These are phyloP conservation scores for Crenuchus spilurus DNA, from an alignment of 2,797 vertebrate species.

Conservation along the genomic window DNA sequence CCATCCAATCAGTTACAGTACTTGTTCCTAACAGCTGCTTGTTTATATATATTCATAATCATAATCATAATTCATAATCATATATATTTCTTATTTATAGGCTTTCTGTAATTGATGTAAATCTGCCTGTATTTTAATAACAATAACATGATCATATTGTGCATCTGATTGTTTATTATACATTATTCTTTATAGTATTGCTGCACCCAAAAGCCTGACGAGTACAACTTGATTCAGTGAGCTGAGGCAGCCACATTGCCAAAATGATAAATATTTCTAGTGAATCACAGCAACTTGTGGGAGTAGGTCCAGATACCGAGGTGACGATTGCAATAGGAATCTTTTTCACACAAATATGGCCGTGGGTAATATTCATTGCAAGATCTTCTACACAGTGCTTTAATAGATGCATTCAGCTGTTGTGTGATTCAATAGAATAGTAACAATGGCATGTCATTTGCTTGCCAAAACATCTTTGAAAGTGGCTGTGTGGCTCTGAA, in stretches of 20 bases:
- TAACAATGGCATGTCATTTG: not conserved
- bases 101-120: too few species aligned
- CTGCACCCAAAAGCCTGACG: constrained; percentile 15
- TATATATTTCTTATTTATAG: too few species aligned
- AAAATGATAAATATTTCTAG: constrained; percentile 15
- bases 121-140: too few species aligned
- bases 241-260: not conserved
- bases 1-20: too few species aligned
- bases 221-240: not conserved
- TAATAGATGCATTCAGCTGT: not conserved
- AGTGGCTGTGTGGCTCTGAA: not conserved
- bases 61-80: too few species aligned
- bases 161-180: too few species aligned
- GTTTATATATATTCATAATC: too few species aligned
- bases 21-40: too few species aligned
- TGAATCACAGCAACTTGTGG: constrained; percentile 18
- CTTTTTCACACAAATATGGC: constrained; percentile 15
- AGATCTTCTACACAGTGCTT: not conserved
- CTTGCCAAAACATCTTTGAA: not conserved
- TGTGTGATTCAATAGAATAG: not conserved
- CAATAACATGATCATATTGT: too few species aligned
- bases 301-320: constrained; percentile 26
- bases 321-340: constrained; percentile 13
- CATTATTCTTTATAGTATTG: constrained; percentile 8
- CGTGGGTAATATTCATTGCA: not conserved